Base-by-base conservation (phyloP, 2,888 invertebrate species). In the Eudasyphora cyanicolor region DNA sequence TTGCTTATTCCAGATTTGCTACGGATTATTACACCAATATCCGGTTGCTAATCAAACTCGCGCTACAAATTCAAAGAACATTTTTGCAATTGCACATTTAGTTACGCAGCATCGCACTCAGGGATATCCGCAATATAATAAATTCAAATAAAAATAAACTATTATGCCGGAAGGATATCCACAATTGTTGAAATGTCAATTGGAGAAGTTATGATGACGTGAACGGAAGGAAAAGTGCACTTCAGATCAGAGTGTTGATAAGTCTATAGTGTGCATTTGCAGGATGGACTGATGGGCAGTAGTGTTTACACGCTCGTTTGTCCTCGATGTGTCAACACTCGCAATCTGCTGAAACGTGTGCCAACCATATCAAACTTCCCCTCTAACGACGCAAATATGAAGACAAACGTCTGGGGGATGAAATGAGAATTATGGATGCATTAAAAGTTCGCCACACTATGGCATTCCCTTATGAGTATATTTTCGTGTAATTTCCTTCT, bases 151-250 rank as follows among this genome's bases (percentile, higher is more conserved):
- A 62, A 35, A 24, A n/a, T n/a, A 57, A 24, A 38, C 21, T n/a
- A 4, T 17, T 35, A n/a, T 10, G 64, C 21, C n/a, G 57, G 29
- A 60, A 69, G 76, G 76, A 79, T 42, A 67, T 76, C 21, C 14
- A 8, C 62, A 74, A 70, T 45, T n/a, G 21, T 38, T 29, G 49
- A 29, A 60, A 69, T 76, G 73, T 51, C 79, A 79, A 38, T 76
- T 27, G 64, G 4, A n/a, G 67, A 69, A 75, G 70, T 62, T 82
- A 74, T 62, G 17, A 74, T 29, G 17, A 32, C 29, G n/a, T 29
- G 32, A 32, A 1, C 60, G 29, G 60, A 60, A 29, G 29, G 27
- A 60, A 14, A 60, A 29, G 6, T 24, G 24, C 67, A 42, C 21
- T 67, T 67, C 21, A 42, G 38, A 42, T 38, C 24, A 35, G n/a